Base-by-base conservation (phyloP, 2,797 vertebrate genomes). In the Schizopygopsis malacanthus region DNA sequence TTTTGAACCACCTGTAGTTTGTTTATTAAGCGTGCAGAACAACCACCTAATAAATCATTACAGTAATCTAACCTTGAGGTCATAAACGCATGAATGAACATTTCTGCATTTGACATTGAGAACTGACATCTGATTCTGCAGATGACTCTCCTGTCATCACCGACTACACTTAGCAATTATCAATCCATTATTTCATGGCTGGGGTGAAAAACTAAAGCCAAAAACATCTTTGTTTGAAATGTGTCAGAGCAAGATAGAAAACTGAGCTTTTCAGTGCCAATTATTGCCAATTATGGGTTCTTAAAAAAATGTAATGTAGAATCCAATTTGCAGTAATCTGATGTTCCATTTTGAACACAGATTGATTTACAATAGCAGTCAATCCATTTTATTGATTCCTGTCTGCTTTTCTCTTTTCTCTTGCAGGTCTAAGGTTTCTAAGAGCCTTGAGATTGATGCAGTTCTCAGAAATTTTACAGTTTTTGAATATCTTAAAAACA, bases 401-500 rank as follows among this genome's bases (percentile, higher is more conserved):
- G 6, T 43, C 22, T 72, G 9, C 77, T 85, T 20, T 79, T 86
- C 69, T 89, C 5, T 63, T 67, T 67, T 84, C 73, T 76, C 69
- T 84, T 92, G 4, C 93, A 97, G 97, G 97, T 93, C 95, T 97
- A 94, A 96, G 97, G 91, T 97, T 97, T 95, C 95, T 97, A 93
- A 96, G 97, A 95, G 97, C 97, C 82, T 95, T 97, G 93, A 96
- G 97, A 90, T 94, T 97, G 94, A 97, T 97, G 93, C 97, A 97
- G 89, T 97, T 97, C 92, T 97, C 97, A 91, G 96, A 97, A 95
- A 97, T 97, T 91, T 94, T 97, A 94, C 97, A 97, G 95, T 97
- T 97, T 96, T 95, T 97, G 95, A 97, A 97, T 95, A 97, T 97
- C 88, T 96, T 97, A 92, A 97, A 97, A 95, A 97, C 96, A 95